phyloP scores from a whole-genome alignment of 2,888 invertebrate genomes.

The Mechanitis mazaeus region DNA sequence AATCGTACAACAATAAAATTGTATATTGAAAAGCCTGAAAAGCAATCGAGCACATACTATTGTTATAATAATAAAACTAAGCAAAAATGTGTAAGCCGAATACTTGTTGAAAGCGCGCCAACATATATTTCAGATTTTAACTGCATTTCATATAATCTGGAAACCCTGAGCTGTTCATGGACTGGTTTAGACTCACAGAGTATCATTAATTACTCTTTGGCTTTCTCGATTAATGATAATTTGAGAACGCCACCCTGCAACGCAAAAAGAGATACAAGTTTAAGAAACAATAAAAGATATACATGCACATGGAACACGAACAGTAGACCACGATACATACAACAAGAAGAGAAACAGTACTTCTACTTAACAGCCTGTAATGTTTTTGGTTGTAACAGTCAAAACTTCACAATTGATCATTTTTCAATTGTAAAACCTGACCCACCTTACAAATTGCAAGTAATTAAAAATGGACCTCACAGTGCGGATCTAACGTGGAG shows the following conservation, averaged over 20 bases:
- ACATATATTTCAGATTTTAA: conserved; percentile 80
- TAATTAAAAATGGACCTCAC: conserved; percentile 48
- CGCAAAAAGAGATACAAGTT: conserved; percentile 34
- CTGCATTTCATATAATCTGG: conserved; percentile 85
- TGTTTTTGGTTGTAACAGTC: conserved; percentile 73
- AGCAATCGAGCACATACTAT: conserved; percentile 70
- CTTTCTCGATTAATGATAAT: conserved; percentile 44
- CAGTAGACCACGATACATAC: conserved; percentile 61
- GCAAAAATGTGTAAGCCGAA: conserved; percentile 48
- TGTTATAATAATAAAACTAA: conserved; percentile 63
- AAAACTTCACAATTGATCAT: conserved; percentile 77
- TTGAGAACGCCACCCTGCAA: conserved; percentile 39
- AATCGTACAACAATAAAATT: conserved; percentile 80
- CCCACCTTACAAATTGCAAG: conserved; percentile 46
- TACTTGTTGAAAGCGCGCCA: conserved; percentile 76
- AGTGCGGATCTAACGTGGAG: conserved; percentile 59
- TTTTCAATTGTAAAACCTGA: conserved; percentile 66
- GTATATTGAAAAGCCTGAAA: conserved; percentile 72
- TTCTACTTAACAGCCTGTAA: conserved; percentile 80
- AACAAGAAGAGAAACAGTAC: conserved; percentile 63
- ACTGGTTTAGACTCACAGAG: conserved; percentile 70
- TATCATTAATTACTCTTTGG: conserved; percentile 45
- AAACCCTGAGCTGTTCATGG: conserved; percentile 86
- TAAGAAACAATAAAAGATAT: conserved; percentile 31
- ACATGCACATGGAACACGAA: conserved; percentile 49